phyloP scores from a whole-genome alignment of 2,888 invertebrate species.

The Parnassius mnemosyne region DNA sequence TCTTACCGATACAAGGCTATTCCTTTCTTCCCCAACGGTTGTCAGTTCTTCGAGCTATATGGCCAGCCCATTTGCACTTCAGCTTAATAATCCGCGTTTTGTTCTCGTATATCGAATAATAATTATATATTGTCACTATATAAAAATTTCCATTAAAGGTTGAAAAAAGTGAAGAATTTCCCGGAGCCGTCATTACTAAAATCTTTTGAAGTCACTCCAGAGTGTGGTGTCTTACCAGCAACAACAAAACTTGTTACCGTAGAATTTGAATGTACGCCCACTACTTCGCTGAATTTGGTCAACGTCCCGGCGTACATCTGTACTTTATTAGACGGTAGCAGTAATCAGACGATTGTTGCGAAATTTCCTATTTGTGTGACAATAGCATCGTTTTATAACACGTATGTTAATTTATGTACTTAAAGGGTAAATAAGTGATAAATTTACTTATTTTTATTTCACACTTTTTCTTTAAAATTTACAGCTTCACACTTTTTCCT shows the following conservation, averaged over 20 bases:
- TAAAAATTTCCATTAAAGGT: constrained; percentile 39
- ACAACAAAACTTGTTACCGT: constrained; percentile 49
- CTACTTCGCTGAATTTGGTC: constrained; percentile 61
- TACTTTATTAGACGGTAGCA: constrained; percentile 67
- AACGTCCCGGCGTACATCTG: constrained; percentile 68
- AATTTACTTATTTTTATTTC: too few species aligned
- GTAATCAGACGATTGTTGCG: constrained; percentile 69
- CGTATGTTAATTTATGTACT: constrained; percentile 46
- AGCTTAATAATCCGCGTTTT: too few species aligned
- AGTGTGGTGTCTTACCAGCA: constrained; percentile 59
- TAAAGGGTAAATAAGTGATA: too few species aligned
- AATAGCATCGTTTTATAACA: constrained; percentile 73
- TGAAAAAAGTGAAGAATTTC: constrained; percentile 71
- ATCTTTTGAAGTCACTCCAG: constrained; percentile 57
- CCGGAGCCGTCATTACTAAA: constrained; percentile 63
- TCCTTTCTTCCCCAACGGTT: too few species aligned
- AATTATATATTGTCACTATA: neutral
- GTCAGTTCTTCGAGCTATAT: too few species aligned
- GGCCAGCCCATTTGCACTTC: too few species aligned
- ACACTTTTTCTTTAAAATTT: constrained; percentile 25
- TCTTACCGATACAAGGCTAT: too few species aligned
- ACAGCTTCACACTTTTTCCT: constrained; percentile 81
- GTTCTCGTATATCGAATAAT: neutral
- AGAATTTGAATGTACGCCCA: constrained; percentile 67
- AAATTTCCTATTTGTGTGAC: constrained; percentile 69